Conservation (phyloP, 23 tunicate species). For the Aplidium turbinatum region DNA sequence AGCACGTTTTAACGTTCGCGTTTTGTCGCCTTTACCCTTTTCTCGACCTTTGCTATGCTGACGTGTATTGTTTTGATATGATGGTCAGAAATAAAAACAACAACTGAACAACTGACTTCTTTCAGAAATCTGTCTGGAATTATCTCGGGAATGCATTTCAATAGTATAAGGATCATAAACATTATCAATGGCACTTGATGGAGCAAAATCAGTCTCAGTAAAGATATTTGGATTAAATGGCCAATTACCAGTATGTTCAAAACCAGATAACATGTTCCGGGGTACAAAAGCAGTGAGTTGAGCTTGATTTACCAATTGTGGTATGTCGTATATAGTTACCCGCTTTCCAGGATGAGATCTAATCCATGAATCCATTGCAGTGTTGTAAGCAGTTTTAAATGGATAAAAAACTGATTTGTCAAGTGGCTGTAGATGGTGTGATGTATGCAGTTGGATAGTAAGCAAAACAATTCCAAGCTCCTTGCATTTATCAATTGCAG, state of each 20-base stretch:
- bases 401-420: conserved; percentile 10
- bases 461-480: conserved; percentile 21
- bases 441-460: conserved; percentile 1
- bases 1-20: too few relatives aligned
- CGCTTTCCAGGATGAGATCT: conserved; percentile 7
- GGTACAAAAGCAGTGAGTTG: background rate
- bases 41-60: too few relatives aligned
- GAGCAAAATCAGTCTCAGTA: conserved; percentile 19
- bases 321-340: background rate
- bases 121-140: too few relatives aligned
- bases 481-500: background rate
- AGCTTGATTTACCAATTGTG: background rate
- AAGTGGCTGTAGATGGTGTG: conserved; percentile 7
- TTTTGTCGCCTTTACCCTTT: too few relatives aligned
- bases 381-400: conserved; percentile 1
- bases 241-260: background rate
- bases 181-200: conserved; percentile 6
- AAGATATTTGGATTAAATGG: conserved; percentile 23
- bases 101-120: too few relatives aligned
- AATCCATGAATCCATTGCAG: conserved; percentile 9
- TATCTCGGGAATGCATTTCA: too few relatives aligned
- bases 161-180: too few relatives aligned
- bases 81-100: too few relatives aligned
- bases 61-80: too few relatives aligned
- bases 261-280: conserved; percentile 5